Evolutionary conservation across 2,888 invertebrate genomes (phyloP).

Genomic region (Artemia sp.): DNA sequence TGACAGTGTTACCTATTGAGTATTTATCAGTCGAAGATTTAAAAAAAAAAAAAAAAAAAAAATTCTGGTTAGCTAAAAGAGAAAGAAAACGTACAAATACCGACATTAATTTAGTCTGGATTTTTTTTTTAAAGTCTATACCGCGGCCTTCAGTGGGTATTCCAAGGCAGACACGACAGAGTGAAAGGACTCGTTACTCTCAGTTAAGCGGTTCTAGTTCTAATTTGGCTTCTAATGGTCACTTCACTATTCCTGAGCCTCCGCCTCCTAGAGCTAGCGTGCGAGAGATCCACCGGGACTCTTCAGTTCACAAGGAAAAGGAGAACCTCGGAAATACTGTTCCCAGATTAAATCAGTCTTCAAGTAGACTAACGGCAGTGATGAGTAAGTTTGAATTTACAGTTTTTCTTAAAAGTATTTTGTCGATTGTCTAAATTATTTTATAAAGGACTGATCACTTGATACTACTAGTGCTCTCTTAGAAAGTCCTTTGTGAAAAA

Average conservation of each 20-base stretch:
- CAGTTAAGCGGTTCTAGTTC: background rate
- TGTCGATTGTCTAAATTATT: too few relatives aligned
- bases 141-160: slow-evolving; percentile 8
- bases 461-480: too few relatives aligned
- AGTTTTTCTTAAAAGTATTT: too few relatives aligned
- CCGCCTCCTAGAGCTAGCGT: slow-evolving; percentile 1
- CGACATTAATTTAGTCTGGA: too few relatives aligned
- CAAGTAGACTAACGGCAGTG: background rate
- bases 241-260: background rate
- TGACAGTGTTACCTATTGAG: too few relatives aligned
- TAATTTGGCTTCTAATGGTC: background rate
- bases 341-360: slow-evolving; percentile 6
- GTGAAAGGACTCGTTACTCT: slow-evolving; percentile 10
- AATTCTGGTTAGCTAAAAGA: too few relatives aligned
- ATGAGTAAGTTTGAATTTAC: background rate
- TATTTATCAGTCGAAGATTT: too few relatives aligned
- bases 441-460: too few relatives aligned
- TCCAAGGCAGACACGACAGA: slow-evolving; percentile 9
- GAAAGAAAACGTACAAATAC: too few relatives aligned
- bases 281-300: background rate
- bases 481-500: too few relatives aligned
- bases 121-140: background rate
- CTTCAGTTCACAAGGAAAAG: slow-evolving; percentile 10
- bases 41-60: too few relatives aligned
- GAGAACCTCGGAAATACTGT: slow-evolving; percentile 8